These are phyloP conservation scores for Pundamilia nyererei DNA, from an alignment of 2,113 vertebrate species.

Conservation along the genomic window DNA sequence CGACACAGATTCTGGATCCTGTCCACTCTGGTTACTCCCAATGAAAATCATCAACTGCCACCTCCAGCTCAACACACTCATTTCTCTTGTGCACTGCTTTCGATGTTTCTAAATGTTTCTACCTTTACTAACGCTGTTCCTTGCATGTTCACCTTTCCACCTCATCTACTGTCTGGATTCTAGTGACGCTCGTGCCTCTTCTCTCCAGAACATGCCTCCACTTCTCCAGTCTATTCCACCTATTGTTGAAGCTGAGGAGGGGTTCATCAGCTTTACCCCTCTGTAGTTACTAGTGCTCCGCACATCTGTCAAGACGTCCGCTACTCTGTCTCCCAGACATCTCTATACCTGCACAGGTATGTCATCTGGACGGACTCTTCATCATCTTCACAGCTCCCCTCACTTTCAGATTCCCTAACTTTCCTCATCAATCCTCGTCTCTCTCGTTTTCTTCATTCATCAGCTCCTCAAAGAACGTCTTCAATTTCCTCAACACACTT, in stretches of 20 bases:
- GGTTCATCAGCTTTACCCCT: not conserved
- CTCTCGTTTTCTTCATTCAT: not conserved
- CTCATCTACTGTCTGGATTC: not conserved
- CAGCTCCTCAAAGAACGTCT: not conserved
- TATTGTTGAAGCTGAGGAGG: not conserved
- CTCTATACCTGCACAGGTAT: not conserved
- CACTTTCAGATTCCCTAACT: not conserved
- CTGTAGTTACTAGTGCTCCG: not conserved
- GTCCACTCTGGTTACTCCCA: not conserved
- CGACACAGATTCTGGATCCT: not conserved
- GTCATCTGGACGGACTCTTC: not conserved
- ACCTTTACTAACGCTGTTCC: not conserved
- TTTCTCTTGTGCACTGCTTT: not conserved
- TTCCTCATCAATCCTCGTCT: not conserved
- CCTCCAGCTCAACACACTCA: not conserved
- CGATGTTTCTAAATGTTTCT: accelerated
- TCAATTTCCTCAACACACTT: not conserved
- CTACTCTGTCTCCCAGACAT: not conserved
- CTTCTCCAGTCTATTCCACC: not conserved
- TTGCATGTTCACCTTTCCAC: not conserved
- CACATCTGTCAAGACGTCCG: not conserved
- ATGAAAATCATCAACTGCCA: not conserved
- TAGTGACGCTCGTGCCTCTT: not conserved
- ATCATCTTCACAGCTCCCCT: not conserved
- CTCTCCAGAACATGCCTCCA: not conserved